Conservation (phyloP, 2,797 vertebrate species). For the Pangasius krempfi region DNA sequence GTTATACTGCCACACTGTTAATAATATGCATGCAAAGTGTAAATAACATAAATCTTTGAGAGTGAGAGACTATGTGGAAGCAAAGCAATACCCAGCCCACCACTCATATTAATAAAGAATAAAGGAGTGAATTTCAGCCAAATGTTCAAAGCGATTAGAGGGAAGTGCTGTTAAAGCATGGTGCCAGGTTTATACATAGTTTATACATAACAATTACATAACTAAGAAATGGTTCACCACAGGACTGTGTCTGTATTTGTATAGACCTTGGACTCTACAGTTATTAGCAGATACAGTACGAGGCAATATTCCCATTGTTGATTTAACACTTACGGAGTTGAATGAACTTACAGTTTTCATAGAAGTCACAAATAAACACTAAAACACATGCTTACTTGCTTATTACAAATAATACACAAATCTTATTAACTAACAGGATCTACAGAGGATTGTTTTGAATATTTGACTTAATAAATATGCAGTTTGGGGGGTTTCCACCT, state of each 20-base stretch:
- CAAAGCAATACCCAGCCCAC: neutral
- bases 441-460: neutral
- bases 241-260: neutral
- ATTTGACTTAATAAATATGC: neutral
- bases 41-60: neutral
- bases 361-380: neutral
- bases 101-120: slow-evolving; percentile 47
- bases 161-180: neutral
- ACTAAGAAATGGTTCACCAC: neutral
- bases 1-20: neutral
- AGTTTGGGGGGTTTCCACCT: neutral
- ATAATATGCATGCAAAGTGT: neutral
- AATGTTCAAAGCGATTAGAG: neutral
- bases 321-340: neutral
- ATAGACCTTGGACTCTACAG: neutral
- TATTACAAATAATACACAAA: neutral
- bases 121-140: slow-evolving; percentile 39
- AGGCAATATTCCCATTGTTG: neutral
- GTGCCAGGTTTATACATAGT: neutral
- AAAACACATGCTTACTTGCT: neutral
- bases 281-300: neutral
- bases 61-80: neutral
- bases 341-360: neutral
- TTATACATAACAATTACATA: neutral
- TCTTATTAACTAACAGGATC: neutral